These are phyloP conservation scores for Cheilinus undulatus DNA, from an alignment of 2,113 vertebrate species.

Conservation along the genomic window DNA sequence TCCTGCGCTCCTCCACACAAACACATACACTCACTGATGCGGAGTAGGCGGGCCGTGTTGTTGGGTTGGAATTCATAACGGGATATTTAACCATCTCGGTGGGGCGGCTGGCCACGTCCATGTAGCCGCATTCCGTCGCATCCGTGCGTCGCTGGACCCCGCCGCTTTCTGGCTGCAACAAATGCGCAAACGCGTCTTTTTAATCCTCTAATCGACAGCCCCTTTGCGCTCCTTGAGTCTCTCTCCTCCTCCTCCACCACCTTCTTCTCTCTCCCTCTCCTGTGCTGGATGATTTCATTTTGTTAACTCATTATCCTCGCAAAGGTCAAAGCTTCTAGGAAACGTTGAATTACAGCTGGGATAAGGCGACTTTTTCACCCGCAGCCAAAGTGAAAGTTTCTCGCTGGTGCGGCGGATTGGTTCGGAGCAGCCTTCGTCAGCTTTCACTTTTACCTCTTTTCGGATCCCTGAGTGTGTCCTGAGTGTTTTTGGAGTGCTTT, in stretches of 20 bases:
- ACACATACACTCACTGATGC: conserved; percentile 56
- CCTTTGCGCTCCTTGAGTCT: conserved; percentile 45
- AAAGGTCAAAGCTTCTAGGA: conserved; percentile 71
- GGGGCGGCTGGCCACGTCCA: conserved; percentile 31
- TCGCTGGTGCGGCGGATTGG: conserved; percentile 60
- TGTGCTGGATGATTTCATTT: conserved; percentile 76
- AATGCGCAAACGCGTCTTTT: conserved; percentile 57
- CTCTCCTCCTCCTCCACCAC: conserved; percentile 32
- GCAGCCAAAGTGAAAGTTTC: conserved; percentile 70
- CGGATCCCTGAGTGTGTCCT: conserved; percentile 30
- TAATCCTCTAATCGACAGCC: conserved; percentile 58
- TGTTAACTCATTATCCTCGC: conserved; percentile 71
- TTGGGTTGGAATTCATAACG: conserved; percentile 66
- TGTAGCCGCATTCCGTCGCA: conserved; percentile 67
- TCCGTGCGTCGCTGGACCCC: conserved; percentile 43
- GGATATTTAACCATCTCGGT: conserved; percentile 65
- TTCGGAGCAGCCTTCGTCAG: conserved; percentile 42
- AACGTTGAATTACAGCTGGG: conserved; percentile 58
- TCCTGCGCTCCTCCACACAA: conserved; percentile 54
- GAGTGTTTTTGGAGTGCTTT: conserved; percentile 23
- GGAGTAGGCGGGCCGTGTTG: conserved; percentile 79
- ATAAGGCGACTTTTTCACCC: conserved; percentile 53
- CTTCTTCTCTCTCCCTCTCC: conserved; percentile 21
- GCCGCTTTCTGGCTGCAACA: conserved; percentile 18
- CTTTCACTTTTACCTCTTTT: conserved; percentile 26